Conservation (phyloP, 1,140 invertebrate genomes). For the Drosophila arawakana region DNA sequence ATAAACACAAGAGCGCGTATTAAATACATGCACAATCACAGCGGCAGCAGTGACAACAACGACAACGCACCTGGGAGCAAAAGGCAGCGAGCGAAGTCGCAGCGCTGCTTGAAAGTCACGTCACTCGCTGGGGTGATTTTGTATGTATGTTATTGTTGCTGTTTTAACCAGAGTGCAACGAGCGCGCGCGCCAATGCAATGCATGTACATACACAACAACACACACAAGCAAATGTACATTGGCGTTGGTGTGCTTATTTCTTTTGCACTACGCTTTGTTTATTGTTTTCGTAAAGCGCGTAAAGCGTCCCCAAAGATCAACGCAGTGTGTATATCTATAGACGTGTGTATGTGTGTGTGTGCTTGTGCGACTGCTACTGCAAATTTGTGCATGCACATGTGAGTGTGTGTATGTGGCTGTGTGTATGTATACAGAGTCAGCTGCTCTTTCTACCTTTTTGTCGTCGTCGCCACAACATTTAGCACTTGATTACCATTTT, state of each 20-base stretch:
- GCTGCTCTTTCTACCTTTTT: constrained; percentile 22
- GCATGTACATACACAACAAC: constrained; percentile 5
- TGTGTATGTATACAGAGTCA: constrained; percentile 24
- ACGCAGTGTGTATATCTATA: constrained; percentile 1
- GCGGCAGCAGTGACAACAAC: constrained; percentile 18
- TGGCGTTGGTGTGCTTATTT: constrained; percentile 14
- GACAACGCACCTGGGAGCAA: constrained; percentile 57
- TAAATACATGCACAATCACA: constrained; percentile 33
- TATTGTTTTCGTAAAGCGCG: constrained; percentile 36
- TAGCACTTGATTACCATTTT: constrained; percentile 43
- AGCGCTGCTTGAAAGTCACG: constrained; percentile 62
- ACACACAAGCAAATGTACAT: constrained; percentile 7
- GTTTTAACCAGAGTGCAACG: constrained; percentile 49
- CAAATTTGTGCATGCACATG: constrained; percentile 10
- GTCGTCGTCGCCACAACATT: constrained; percentile 3
- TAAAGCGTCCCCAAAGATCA: constrained; percentile 29
- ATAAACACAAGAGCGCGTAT: constrained; percentile 31
- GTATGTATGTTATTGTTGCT: constrained; percentile 27
- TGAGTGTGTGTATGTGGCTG: constrained; percentile 10
- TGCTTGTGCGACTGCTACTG: constrained; percentile 20
- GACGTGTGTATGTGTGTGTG: constrained; percentile 3
- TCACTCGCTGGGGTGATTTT: constrained; percentile 54
- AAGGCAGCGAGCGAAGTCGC: constrained; percentile 13
- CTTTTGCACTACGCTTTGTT: constrained; percentile 37
- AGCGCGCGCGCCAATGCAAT: constrained; percentile 55